Conservation (phyloP, 1,140 invertebrate genomes). For the Meloidogyne floridensis region DNA sequence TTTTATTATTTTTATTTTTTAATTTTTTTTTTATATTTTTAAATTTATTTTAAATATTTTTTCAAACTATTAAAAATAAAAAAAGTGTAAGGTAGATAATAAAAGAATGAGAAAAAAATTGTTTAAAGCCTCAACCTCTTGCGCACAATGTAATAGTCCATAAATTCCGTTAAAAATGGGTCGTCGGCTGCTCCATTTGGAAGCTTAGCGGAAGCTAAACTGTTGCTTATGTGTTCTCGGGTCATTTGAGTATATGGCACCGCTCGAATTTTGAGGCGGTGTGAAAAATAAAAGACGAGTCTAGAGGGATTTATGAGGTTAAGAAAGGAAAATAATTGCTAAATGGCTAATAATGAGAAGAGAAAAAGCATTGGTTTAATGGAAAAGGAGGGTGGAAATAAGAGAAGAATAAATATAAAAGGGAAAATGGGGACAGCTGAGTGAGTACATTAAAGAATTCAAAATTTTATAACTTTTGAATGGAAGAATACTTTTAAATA, state of each 20-base stretch:
- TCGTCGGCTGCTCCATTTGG: slow-evolving; percentile 2
- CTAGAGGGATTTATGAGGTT: neutral
- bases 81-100: neutral
- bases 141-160: slow-evolving; percentile 33
- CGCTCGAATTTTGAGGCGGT: neutral
- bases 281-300: neutral
- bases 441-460: neutral
- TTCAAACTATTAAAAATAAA: neutral
- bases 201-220: slow-evolving; percentile 4
- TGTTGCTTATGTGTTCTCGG: slow-evolving; percentile 4
- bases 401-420: neutral
- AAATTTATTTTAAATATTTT: neutral
- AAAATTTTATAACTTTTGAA: neutral
- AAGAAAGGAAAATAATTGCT: neutral
- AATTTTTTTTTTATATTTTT: neutral
- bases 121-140: slow-evolving; percentile 23
- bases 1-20: neutral
- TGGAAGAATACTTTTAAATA: slow-evolving; percentile 1
- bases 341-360: neutral
- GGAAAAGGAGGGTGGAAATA: slow-evolving; percentile 1
- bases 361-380: neutral
- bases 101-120: neutral
- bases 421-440: neutral
- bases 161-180: slow-evolving; percentile 29
- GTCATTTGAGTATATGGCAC: neutral